Conservation (phyloP, 2,113 vertebrate genomes). For the Corythaixoides concolor region DNA sequence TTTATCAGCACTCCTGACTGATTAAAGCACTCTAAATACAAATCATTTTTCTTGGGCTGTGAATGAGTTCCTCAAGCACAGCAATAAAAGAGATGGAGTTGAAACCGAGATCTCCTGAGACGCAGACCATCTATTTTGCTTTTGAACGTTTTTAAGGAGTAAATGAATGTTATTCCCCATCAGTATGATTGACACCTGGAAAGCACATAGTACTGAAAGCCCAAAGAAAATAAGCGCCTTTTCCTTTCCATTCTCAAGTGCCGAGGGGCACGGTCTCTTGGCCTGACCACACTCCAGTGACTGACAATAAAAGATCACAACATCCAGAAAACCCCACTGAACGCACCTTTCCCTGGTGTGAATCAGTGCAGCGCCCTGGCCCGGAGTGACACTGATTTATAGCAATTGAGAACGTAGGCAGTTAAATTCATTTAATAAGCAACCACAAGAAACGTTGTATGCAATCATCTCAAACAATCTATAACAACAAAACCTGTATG, state of each 20-base stretch:
- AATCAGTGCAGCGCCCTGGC: not conserved
- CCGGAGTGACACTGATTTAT: constrained; percentile 9
- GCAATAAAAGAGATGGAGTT: not conserved
- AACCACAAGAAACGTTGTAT: constrained; percentile 2
- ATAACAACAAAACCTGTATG: constrained; percentile 33
- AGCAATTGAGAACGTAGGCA: not conserved
- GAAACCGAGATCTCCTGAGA: not conserved
- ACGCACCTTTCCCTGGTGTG: not conserved
- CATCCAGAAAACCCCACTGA: not conserved
- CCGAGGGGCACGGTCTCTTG: not conserved
- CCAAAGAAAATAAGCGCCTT: not conserved
- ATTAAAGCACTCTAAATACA: not conserved
- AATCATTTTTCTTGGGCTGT: not conserved
- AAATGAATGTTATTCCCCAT: not conserved
- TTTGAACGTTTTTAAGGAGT: not conserved
- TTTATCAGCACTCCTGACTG: not conserved
- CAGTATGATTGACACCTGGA: not conserved
- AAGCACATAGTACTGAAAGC: not conserved
- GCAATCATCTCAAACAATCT: constrained; percentile 44
- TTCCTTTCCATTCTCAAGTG: not conserved
- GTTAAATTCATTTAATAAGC: constrained; percentile 15
- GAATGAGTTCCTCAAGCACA: not conserved
- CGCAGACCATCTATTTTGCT: not conserved
- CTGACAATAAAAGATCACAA: not conserved
- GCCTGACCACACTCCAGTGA: not conserved